phyloP scores from a whole-genome alignment of 2,888 invertebrate genomes.

The Timema cristinae region DNA sequence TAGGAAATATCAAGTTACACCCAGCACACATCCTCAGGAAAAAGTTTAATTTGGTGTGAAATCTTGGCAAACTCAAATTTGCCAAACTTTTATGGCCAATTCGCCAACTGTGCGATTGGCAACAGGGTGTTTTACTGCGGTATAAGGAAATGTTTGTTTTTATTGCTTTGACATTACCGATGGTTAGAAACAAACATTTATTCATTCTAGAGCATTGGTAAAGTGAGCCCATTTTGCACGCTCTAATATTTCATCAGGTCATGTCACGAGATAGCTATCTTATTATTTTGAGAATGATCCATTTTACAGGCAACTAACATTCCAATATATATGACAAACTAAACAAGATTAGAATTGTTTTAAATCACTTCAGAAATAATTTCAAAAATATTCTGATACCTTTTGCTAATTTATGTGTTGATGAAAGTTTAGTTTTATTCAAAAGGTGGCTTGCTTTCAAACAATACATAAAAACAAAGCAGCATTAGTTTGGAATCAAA shows the following conservation, averaged over 20 bases:
- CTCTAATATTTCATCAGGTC: not conserved
- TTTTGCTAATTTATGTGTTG: not conserved
- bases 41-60: no score
- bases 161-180: not conserved
- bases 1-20: no score
- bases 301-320: not conserved
- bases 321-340: not conserved
- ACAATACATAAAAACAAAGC: conserved; percentile 11
- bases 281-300: not conserved
- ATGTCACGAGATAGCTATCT: conserved; percentile 1
- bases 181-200: conserved; percentile 9
- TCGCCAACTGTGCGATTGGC: no score
- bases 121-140: no score
- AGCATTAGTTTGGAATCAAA: not conserved
- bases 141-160: not conserved
- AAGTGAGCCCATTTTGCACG: not conserved
- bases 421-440: conserved; percentile 12
- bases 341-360: not conserved
- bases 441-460: not conserved
- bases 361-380: no score
- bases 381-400: no score
- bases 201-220: not conserved
- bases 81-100: no score
- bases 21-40: no score
- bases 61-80: no score